Conservation (phyloP, 1,140 invertebrate species). For the Hirudo medicinalis region DNA sequence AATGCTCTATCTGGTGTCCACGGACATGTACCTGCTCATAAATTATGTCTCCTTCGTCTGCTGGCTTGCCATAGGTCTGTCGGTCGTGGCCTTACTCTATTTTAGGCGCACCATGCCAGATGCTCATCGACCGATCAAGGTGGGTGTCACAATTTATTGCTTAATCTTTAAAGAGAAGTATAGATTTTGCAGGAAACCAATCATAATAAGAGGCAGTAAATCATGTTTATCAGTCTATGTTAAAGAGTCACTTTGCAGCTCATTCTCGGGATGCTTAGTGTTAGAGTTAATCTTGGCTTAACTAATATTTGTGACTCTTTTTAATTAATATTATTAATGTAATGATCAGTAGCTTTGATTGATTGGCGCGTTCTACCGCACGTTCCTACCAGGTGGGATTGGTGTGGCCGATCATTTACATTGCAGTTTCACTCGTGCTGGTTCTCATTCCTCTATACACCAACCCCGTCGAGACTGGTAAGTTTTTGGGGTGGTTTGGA, state of each 20-base stretch:
- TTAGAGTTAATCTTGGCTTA: too few species aligned
- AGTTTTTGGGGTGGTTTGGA: background rate
- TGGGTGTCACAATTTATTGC: constrained; percentile 34
- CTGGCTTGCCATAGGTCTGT: constrained; percentile 91
- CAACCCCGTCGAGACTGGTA: constrained; percentile 78
- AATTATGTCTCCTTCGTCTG: constrained; percentile 97
- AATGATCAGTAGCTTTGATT: background rate
- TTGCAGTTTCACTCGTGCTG: constrained; percentile 75
- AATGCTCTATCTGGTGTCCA: constrained; percentile 76
- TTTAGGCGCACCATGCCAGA: constrained; percentile 81
- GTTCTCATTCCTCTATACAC: constrained; percentile 87
- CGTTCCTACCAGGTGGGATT: constrained; percentile 48
- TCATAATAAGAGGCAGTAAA: too few species aligned
- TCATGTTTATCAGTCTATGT: too few species aligned
- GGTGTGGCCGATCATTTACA: constrained; percentile 76
- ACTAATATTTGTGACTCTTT: too few species aligned
- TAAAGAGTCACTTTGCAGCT: too few species aligned
- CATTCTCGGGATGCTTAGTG: too few species aligned
- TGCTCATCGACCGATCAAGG: constrained; percentile 76
- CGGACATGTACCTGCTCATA: constrained; percentile 82
- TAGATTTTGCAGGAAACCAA: too few species aligned
- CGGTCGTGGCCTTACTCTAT: constrained; percentile 81
- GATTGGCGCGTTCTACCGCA: too few species aligned
- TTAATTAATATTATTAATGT: too few species aligned
- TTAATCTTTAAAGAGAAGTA: too few species aligned